These are phyloP conservation scores for Gadopsis marmoratus DNA, from an alignment of 2,797 vertebrate genomes.

Conservation along the genomic window DNA sequence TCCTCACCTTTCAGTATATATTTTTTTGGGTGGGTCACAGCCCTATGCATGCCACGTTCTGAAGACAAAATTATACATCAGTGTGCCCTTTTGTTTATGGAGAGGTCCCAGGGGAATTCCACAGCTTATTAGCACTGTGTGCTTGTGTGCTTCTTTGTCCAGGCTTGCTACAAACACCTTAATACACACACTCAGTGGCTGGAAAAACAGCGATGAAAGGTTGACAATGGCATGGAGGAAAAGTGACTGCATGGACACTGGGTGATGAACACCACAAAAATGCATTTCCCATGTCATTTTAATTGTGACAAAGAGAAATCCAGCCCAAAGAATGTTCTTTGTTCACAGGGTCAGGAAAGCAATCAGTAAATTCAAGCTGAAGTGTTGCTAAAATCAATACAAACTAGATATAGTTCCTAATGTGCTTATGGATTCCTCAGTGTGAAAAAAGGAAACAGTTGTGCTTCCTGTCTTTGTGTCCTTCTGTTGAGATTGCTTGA, in stretches of 20 bases:
- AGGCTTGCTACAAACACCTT: slow-evolving; percentile 27
- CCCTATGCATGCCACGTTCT: background rate
- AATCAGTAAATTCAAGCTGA: slow-evolving; percentile 74
- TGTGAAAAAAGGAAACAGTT: slow-evolving; percentile 61
- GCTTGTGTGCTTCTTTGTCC: slow-evolving; percentile 39
- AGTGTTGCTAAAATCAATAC: slow-evolving; percentile 76
- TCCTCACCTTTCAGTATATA: no score
- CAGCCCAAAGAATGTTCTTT: slow-evolving; percentile 17
- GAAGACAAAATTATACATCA: slow-evolving; percentile 19
- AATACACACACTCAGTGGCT: background rate
- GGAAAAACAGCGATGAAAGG: slow-evolving; percentile 2
- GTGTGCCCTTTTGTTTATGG: slow-evolving; percentile 42
- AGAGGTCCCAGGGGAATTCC: slow-evolving; percentile 41
- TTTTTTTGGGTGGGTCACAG: no score
- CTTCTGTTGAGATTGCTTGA: slow-evolving; percentile 42
- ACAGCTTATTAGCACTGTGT: slow-evolving; percentile 37
- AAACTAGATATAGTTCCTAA: slow-evolving; percentile 71
- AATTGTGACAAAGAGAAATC: slow-evolving; percentile 50
- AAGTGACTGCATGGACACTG: background rate
- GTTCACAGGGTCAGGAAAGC: slow-evolving; percentile 58
- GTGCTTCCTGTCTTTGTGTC: slow-evolving; percentile 69
- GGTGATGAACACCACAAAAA: slow-evolving; percentile 35
- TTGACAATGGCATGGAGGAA: slow-evolving; percentile 11
- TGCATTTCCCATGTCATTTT: slow-evolving; percentile 23
- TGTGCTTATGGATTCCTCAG: slow-evolving; percentile 60